Conservation (phyloP, 2,888 invertebrate species). For the Hyposoter didymator region DNA sequence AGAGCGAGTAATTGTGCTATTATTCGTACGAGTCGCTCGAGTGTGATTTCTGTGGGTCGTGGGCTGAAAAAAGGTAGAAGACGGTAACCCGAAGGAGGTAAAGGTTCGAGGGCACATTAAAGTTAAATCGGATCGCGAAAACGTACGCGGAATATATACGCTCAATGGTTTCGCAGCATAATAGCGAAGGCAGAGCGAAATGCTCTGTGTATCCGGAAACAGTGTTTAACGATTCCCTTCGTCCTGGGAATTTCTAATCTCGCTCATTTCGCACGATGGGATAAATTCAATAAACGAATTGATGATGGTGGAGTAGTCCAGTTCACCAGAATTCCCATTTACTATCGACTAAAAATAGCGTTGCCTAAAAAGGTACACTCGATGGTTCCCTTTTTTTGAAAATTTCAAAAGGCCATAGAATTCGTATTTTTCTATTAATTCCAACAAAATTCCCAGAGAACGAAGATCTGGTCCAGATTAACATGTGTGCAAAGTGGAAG, state of each 20-base stretch:
- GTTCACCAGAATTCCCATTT: too few relatives aligned
- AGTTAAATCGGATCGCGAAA: slow-evolving; percentile 24
- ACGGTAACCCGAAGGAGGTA: not conserved
- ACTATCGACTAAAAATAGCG: too few relatives aligned
- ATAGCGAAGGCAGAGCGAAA: not conserved
- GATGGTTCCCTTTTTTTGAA: too few relatives aligned
- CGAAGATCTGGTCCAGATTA: too few relatives aligned
- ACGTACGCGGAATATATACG: not conserved
- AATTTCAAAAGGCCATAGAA: too few relatives aligned
- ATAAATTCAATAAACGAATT: not conserved
- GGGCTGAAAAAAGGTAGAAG: not conserved
- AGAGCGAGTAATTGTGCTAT: slow-evolving; percentile 1
- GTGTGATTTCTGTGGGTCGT: not conserved
- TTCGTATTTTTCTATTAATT: too few relatives aligned
- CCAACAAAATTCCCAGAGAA: too few relatives aligned
- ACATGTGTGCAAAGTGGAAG: too few relatives aligned
- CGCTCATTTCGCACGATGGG: not conserved
- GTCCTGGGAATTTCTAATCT: not conserved
- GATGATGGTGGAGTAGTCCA: too few relatives aligned
- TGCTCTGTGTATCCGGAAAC: not conserved
- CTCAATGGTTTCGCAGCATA: not conserved
- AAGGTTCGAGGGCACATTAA: not conserved
- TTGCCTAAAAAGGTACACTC: too few relatives aligned
- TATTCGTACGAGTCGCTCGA: not conserved
- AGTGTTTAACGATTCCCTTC: not conserved